Base-by-base conservation (phyloP, 2,888 invertebrate species). In the Apotomis capreana region DNA sequence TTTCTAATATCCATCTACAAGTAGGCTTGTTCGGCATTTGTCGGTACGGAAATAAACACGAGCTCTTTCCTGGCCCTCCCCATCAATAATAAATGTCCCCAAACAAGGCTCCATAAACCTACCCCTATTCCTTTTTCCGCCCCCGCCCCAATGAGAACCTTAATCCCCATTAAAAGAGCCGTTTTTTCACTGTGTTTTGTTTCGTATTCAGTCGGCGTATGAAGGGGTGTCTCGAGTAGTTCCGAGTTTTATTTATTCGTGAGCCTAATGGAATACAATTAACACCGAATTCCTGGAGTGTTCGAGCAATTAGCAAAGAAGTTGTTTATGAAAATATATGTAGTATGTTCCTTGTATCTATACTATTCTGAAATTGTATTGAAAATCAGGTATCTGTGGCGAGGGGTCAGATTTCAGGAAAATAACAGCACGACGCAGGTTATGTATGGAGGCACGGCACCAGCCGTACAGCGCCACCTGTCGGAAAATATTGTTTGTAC, bases 211-310 rank as follows among this genome's bases (percentile, higher is more conserved):
- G 15, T 5, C 6, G 4, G 13, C 44, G 5, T 60, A 13, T 6
- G n/a, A 46, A 60, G 37, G 44, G 44, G 60, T 60, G 60, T 60
- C 60, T 60, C 60, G 37, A 60, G 60, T 60, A 60, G 40, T 59
- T 44, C 3, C 3, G 59, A 44, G 6, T 60, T 60, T 54, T 15
- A 15, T 12, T 44, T 57, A 15, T 15, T 57, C 3, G 44, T 8
- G 1, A 49, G 49, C 49, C 9, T 9, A 49, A 49, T 49, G 49
- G 9, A 9, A 9, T 6, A 49, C 49, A 10, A 49, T 49, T 49
- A 49, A 49, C 49, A 49, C 49, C 9, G 49, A 49, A 49, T 9
- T 49, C 9, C 49, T 49, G 49, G 49, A 49, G 49, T 10, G 49
- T 49, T 49, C 10, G 5, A 10, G 9, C 49, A 49, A 49, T 49